These are phyloP conservation scores for Gastracanthus pulcherrimus DNA, from an alignment of 2,888 invertebrate genomes.

Conservation along the genomic window DNA sequence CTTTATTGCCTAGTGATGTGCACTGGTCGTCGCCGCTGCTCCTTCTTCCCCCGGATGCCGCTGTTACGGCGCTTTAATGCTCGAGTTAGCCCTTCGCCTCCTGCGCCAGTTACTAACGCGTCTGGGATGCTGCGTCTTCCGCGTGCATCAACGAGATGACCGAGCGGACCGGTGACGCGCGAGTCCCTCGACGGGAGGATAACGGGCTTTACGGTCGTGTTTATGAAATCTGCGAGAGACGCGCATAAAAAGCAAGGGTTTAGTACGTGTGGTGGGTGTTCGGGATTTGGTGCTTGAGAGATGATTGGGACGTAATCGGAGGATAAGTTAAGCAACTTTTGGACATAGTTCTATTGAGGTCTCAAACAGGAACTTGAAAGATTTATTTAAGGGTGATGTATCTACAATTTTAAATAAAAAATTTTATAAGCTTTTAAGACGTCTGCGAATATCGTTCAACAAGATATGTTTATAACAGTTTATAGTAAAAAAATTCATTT, in stretches of 20 bases:
- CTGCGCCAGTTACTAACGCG: background rate
- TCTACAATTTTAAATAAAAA: no score
- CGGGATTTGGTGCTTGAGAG: background rate
- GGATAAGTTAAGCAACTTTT: background rate
- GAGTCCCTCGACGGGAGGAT: background rate
- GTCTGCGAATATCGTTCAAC: no score
- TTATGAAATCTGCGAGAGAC: background rate
- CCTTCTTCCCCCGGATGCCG: background rate
- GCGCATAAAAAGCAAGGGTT: background rate
- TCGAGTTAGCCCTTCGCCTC: background rate
- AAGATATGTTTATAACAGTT: no score
- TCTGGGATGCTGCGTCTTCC: background rate
- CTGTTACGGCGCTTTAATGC: background rate
- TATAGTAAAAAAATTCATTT: no score
- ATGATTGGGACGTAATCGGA: background rate
- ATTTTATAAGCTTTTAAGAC: no score
- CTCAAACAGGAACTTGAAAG: no score
- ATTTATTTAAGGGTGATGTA: no score
- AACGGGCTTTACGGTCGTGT: background rate
- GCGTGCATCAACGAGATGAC: background rate
- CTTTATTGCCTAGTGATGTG: background rate
- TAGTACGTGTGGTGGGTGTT: background rate
- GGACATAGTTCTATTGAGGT: no score
- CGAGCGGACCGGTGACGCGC: background rate
- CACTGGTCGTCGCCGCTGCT: background rate